Evolutionary conservation across 2,113 vertebrate genomes (phyloP).

Genomic region (Peromyscus leucopus): DNA sequence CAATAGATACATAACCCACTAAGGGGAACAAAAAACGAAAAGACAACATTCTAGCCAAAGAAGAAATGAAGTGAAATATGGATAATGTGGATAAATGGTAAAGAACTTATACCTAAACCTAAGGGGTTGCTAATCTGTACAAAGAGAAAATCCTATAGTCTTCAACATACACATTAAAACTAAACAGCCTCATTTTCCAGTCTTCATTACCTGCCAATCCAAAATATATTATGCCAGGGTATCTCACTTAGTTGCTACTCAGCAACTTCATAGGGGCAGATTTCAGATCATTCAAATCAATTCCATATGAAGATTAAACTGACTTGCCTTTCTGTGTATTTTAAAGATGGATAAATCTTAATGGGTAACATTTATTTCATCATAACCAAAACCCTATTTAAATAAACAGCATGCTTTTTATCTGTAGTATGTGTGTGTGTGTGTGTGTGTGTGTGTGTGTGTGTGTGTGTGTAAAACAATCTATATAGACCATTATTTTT

Average conservation of each 20-base stretch:
- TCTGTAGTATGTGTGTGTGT: neutral
- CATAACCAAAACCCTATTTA: neutral
- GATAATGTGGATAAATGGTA: neutral
- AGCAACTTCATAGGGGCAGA: neutral
- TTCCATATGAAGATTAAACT: neutral
- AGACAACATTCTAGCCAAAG: neutral
- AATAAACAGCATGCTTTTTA: conserved; percentile 4
- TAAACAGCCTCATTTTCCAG: neutral
- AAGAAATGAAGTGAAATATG: neutral
- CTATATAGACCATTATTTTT: neutral
- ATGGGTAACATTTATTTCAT: neutral
- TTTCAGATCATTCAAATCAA: neutral
- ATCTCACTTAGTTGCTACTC: neutral
- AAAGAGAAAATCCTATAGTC: neutral
- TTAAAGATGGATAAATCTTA: neutral
- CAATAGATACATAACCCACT: neutral
- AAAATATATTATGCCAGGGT: neutral
- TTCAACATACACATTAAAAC: neutral
- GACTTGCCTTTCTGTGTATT: neutral
- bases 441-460: no score
- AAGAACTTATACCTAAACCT: neutral
- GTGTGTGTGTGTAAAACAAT: neutral
- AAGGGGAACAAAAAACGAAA: neutral
- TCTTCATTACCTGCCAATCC: neutral
- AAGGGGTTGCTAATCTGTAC: neutral